Evolutionary conservation across 1,140 invertebrate species (phyloP), one percentile per base, ranked within the genome.

Genomic region (Heliconius hewitsoni): DNA sequence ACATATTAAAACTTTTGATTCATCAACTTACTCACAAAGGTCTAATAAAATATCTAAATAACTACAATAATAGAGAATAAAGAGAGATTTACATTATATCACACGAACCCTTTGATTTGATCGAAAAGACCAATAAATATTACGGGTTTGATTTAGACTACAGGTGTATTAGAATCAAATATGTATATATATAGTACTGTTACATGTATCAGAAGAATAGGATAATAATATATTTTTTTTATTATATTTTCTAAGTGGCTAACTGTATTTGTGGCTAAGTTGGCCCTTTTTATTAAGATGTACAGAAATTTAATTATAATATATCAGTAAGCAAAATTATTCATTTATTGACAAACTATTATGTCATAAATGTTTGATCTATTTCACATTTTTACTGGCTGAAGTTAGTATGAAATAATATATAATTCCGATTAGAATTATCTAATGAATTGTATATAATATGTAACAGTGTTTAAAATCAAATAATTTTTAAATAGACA

Each of bases 41-140:
- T 66, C 11, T 66, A 66, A 30, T 27, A 30, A 23, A 27, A 66
- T n/a, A n/a, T 66, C 60, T 66, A 27, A 66, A 66, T 27, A 66
- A 27, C 23, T 66, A 66, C 11, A 27, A 66, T 66, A 66, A 66
- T 66, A 23, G 19, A 30, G 23, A 66, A 66, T 66, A 66, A 66
- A 66, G 60, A 85, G 86, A 90, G 88, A 80, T 90, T 89, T 93
- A 93, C 89, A 90, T 86, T 91, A 90, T 92, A 92, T 92, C 91
- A 92, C 90, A 91, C 91, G 80, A 86, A 86, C 86, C 84, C 84
- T 79, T 80, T 83, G 81, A 84, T 87, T 80, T 81, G 75, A 79
- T 75, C 39, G 74, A 73, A 71, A 19, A 73, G 73, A 80, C 71
- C 74, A 85, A 81, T 83, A 81, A 82, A 84, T 80, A 83, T 83